Evolutionary conservation across 1,140 invertebrate genomes (phyloP).

Genomic region (Oryctes rhinoceros): DNA sequence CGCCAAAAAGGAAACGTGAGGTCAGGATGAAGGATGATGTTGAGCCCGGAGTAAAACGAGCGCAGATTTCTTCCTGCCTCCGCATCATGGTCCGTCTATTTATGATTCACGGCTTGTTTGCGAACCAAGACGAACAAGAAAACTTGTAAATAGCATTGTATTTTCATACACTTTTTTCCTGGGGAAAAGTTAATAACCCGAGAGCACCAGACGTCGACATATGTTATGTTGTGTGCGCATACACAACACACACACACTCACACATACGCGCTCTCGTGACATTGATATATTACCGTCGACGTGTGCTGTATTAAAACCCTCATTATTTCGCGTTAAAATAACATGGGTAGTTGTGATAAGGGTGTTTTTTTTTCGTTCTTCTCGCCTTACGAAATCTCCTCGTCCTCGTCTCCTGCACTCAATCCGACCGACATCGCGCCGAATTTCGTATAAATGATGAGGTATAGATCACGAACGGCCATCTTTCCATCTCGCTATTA

Average conservation of each 20-base stretch:
- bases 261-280: background rate
- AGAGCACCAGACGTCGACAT: conserved; percentile 19
- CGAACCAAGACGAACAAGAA: background rate
- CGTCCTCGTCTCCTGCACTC: too few relatives aligned
- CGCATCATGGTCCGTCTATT: conserved; percentile 4
- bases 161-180: conserved; percentile 20
- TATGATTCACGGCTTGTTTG: conserved; percentile 31
- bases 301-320: conserved; percentile 27
- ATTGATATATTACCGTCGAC: conserved; percentile 17
- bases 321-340: conserved; percentile 34
- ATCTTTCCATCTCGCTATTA: too few relatives aligned
- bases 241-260: too few relatives aligned
- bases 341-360: conserved; percentile 27
- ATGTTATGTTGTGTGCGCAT: background rate
- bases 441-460: too few relatives aligned
- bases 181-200: conserved; percentile 29
- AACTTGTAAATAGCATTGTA: conserved; percentile 27
- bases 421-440: too few relatives aligned
- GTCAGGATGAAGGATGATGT: conserved; percentile 27
- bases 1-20: background rate
- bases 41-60: background rate
- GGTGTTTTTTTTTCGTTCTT: background rate
- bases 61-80: background rate
- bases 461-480: too few relatives aligned
- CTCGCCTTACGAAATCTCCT: too few relatives aligned